Conservation (phyloP, 2,797 vertebrate species). For the Lepus oiostolus region DNA sequence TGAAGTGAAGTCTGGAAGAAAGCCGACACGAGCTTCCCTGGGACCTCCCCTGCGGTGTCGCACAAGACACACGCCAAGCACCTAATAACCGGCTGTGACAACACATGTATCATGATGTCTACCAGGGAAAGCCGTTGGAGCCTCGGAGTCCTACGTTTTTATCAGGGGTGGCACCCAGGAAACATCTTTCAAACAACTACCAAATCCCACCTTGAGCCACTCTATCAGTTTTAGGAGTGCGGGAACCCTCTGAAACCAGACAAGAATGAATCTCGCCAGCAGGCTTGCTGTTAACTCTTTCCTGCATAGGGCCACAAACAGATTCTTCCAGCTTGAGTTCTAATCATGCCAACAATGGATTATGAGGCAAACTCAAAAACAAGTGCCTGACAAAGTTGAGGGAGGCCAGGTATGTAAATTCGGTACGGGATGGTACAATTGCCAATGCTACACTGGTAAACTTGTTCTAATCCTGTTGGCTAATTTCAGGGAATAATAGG, state of each 20-base stretch:
- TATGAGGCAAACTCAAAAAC: neutral
- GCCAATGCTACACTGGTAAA: neutral
- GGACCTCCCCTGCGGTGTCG: neutral
- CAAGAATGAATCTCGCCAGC: neutral
- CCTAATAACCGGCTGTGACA: neutral
- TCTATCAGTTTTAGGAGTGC: conserved; percentile 1
- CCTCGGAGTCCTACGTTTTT: neutral
- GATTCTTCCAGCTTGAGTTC: neutral
- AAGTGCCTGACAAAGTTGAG: neutral
- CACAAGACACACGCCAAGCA: neutral
- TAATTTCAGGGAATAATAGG: conserved; percentile 62
- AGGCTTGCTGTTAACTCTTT: neutral
- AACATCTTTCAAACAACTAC: neutral
- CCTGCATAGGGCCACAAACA: neutral
- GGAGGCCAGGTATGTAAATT: neutral
- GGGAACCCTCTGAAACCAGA: neutral
- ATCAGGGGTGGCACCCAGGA: neutral
- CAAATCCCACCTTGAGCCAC: neutral
- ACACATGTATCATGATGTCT: neutral
- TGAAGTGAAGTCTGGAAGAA: neutral
- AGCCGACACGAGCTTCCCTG: neutral
- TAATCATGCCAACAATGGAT: neutral
- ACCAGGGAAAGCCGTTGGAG: neutral
- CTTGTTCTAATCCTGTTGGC: conserved; percentile 45
- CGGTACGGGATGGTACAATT: neutral